Conservation (phyloP, 2,113 vertebrate species). For the Menidia beryllina region DNA sequence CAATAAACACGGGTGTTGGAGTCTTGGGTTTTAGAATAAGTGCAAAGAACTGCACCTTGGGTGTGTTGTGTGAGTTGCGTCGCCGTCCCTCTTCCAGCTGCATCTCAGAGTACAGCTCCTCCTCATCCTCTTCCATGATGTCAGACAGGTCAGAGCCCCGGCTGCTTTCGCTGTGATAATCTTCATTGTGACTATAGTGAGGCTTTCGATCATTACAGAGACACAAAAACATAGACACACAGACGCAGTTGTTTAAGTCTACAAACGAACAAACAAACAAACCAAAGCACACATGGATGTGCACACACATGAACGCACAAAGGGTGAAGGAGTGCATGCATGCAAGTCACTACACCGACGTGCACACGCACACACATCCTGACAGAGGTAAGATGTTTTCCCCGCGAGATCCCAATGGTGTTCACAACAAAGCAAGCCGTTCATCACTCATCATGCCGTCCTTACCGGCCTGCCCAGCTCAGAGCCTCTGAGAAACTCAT, state of each 20-base stretch:
- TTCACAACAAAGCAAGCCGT: neutral
- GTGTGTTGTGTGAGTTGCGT: slow-evolving; percentile 88
- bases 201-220: slow-evolving; percentile 80
- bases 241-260: slow-evolving; percentile 73
- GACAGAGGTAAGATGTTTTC: slow-evolving; percentile 29
- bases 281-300: slow-evolving; percentile 61
- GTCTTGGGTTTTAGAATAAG: slow-evolving; percentile 64
- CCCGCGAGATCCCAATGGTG: slow-evolving; percentile 13
- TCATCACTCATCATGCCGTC: neutral
- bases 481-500: slow-evolving; percentile 94
- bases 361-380: slow-evolving; percentile 13
- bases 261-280: slow-evolving; percentile 65
- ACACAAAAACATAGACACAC: slow-evolving; percentile 71
- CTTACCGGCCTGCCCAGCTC: slow-evolving; percentile 94
- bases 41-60: slow-evolving; percentile 87
- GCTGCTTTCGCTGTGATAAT: slow-evolving; percentile 97
- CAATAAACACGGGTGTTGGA: slow-evolving; percentile 53
- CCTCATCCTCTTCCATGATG: slow-evolving; percentile 99
- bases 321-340: slow-evolving; percentile 54
- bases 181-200: slow-evolving; percentile 92
- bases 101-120: slow-evolving; percentile 97
- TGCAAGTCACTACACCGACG: slow-evolving; percentile 54
- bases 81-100: slow-evolving; percentile 92
- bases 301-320: slow-evolving; percentile 38
- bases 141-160: slow-evolving; percentile 96